A percentile compares a stretch with the other conserved stretches of the same genome.
Conservation (phyloP, 1,140 invertebrate species). For the Nixonia krombeini region DNA sequence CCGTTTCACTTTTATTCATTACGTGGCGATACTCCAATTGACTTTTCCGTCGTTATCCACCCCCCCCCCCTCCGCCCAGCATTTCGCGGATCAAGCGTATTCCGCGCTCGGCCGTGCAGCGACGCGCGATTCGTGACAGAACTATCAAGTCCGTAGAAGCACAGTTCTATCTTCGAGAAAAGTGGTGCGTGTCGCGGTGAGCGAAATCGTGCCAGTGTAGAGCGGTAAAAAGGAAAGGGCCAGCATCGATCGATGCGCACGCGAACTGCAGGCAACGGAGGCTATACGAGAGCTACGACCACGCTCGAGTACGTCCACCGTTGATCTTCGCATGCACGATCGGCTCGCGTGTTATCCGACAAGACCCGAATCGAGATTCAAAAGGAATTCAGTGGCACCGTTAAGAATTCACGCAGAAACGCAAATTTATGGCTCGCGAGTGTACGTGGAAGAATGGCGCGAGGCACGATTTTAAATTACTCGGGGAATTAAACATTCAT, state of each 20-base stretch:
- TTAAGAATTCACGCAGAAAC: slow-evolving; percentile 26
- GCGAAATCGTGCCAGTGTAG: slow-evolving; percentile 40
- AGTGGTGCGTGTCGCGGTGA: slow-evolving; percentile 51
- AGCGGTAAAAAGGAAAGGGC: slow-evolving; percentile 31
- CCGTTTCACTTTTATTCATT: too few species aligned
- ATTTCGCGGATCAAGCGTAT: too few species aligned
- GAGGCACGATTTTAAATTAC: too few species aligned
- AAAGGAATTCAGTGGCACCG: slow-evolving; percentile 24
- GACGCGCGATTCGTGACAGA: too few species aligned
- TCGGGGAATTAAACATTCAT: too few species aligned
- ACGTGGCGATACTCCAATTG: too few species aligned
- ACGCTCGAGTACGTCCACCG: slow-evolving; percentile 44
- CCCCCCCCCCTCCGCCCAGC: too few species aligned
- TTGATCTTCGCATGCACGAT: slow-evolving; percentile 50
- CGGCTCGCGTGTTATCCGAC: slow-evolving; percentile 37
- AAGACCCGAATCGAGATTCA: slow-evolving; percentile 41
- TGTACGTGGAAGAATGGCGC: too few species aligned
- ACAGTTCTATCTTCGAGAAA: slow-evolving; percentile 55
- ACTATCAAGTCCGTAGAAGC: slow-evolving; percentile 43
- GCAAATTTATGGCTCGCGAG: slow-evolving; percentile 15
- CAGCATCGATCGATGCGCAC: slow-evolving; percentile 52
- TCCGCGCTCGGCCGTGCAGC: too few species aligned
- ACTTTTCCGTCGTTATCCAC: too few species aligned
- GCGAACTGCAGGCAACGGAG: slow-evolving; percentile 39
- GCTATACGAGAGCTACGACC: slow-evolving; percentile 23